A percentile compares a stretch with the other conserved stretches of the same genome.
These are phyloP conservation scores for Accipiter cooperii DNA, from an alignment of 2,113 vertebrate species.

Conservation along the genomic window DNA sequence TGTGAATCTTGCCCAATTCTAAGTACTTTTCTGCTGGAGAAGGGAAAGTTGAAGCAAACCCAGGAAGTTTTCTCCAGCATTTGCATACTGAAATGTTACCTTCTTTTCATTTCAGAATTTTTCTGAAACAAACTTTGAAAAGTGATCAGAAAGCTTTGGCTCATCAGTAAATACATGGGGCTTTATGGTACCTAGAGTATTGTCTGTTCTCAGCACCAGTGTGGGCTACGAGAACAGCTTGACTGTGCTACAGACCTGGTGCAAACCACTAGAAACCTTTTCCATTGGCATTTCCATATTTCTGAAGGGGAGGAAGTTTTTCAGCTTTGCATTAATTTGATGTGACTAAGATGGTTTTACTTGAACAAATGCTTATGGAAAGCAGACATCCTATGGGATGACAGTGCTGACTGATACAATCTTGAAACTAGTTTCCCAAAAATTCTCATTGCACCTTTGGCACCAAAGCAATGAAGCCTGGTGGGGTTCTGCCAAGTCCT, in stretches of 20 bases:
- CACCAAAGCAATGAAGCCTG: not conserved
- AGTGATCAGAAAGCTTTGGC: not conserved
- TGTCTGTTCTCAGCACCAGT: not conserved
- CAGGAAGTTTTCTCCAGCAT: not conserved
- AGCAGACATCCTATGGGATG: not conserved
- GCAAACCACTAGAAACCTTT: not conserved
- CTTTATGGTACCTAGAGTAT: not conserved
- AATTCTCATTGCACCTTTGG: not conserved
- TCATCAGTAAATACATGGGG: not conserved
- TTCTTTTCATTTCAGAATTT: not conserved
- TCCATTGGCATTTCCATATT: fast-evolving
- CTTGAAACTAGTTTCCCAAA: not conserved
- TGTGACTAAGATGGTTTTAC: not conserved
- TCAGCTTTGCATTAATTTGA: not conserved
- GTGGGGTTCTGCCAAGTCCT: not conserved
- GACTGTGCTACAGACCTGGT: not conserved
- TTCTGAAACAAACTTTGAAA: not conserved
- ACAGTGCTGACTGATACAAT: not conserved
- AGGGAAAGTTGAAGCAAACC: not conserved
- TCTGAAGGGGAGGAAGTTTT: not conserved
- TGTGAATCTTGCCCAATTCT: not conserved
- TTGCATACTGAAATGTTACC: not conserved
- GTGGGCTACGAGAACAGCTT: not conserved
- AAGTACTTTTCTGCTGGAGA: not conserved
- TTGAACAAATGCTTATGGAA: not conserved